Conservation (phyloP, 2,797 vertebrate species). For the Sebastes aleutianus region DNA sequence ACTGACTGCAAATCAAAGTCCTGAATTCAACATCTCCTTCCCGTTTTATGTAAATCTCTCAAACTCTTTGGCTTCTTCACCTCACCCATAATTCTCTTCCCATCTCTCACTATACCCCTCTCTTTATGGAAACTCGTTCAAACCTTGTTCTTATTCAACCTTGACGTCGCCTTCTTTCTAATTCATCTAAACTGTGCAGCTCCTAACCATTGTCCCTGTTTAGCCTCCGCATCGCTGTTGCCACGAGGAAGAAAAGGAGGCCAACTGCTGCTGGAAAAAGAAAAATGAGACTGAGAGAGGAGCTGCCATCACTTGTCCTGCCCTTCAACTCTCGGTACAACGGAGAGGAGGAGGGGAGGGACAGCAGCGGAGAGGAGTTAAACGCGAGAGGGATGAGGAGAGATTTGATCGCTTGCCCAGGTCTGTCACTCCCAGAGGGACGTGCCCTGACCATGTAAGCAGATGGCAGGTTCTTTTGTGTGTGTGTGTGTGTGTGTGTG, state of each 20-base stretch:
- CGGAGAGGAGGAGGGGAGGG: slow-evolving; percentile 2
- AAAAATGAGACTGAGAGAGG: slow-evolving; percentile 2
- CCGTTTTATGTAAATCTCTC: neutral
- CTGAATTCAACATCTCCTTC: neutral
- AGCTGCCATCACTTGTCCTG: slow-evolving; percentile 43
- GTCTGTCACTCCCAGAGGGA: slow-evolving; percentile 63
- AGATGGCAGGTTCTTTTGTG: slow-evolving; percentile 62
- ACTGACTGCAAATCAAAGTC: slow-evolving; percentile 2
- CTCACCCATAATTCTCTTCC: neutral
- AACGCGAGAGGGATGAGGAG: slow-evolving; percentile 53
- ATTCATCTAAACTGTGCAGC: slow-evolving; percentile 3
- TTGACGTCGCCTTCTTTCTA: neutral
- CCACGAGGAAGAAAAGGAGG: slow-evolving; percentile 25
- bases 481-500: slow-evolving; percentile 6
- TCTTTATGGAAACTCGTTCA: neutral
- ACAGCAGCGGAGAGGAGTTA: slow-evolving; percentile 23
- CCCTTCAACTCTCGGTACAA: slow-evolving; percentile 56
- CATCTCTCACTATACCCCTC: neutral
- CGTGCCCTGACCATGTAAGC: slow-evolving; percentile 53
- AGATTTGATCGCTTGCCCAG: slow-evolving; percentile 66
- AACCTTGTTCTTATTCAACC: neutral
- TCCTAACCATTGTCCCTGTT: slow-evolving; percentile 14
- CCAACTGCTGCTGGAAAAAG: neutral
- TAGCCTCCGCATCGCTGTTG: neutral
- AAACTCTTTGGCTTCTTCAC: neutral